Base-by-base conservation (phyloP, 2,113 vertebrate species). In the Trinectes maculatus region DNA sequence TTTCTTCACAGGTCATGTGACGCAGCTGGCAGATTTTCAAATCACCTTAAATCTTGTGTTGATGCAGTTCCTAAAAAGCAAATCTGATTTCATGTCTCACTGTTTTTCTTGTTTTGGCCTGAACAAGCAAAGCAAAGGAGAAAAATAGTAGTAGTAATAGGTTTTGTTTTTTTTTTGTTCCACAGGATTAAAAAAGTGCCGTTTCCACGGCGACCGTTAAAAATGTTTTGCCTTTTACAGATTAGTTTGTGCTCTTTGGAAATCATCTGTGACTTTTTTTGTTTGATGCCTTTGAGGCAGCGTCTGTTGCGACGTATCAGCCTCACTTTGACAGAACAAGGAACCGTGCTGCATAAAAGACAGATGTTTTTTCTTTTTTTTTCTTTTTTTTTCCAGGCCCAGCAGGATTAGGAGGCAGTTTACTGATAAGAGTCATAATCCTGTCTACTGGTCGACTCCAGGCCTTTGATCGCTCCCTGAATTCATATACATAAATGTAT, bases 391-490 rank as follows among this genome's bases (percentile, higher is more conserved):
- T 80, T 53, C 74, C 58, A 29, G 22, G 67, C 53, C 29, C 48
- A 24, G 40, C 8, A 8, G 75, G 71, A 79, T 83, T 78, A 83
- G 43, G n/a, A 82, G 76, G 70, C 79, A 74, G 48, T 80, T 57
- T 43, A 69, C 57, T 70, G 82, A 87, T 84, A 74, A 85, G 63
- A 79, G 25, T 66, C 19, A 0, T 79, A 90, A 90, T 85, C 74
- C 82, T 75, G 72, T 86, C 59, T 74, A 74, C 51, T 78, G 48
- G 28, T 55, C n/a, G 21, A 68, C 47, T 74, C 24, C 6, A 58
- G 44, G 70, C 79, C 71, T 84, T 85, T 88, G 82, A 89, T 88
- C 79, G 56, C 7, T 22, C 46, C 60, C 39, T 57, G 36, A 70
- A 76, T 74, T 76, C 31, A 74, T 80, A 79, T 69, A 61, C 71